Percentiles rank a stretch among this genome's conserved stretches.
phyloP scores from a whole-genome alignment of 2,888 invertebrate species.

The Coleophora deauratella region DNA sequence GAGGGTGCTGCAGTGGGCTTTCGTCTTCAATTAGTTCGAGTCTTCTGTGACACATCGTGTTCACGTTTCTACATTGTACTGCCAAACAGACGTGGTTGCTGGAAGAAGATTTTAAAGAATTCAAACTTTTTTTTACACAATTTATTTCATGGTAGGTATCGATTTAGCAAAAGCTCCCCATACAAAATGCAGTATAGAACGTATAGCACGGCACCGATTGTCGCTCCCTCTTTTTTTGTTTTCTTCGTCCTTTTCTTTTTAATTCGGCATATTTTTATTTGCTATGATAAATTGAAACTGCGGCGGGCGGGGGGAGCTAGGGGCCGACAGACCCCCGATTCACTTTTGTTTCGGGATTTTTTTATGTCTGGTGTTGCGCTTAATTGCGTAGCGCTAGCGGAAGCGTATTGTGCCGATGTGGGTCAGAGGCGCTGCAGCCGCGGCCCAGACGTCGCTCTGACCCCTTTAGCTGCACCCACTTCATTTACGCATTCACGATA shows the following conservation, averaged over 20 bases:
- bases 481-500: constrained; percentile 9
- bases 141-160: constrained; percentile 31
- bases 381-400: constrained; percentile 67
- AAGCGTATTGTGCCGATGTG: constrained; percentile 62
- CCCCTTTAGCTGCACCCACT: constrained; percentile 45
- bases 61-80: too few species aligned
- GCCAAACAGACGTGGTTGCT: too few species aligned
- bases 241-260: constrained; percentile 69
- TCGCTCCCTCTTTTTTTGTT: constrained; percentile 53
- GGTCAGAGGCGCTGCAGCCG: constrained; percentile 43
- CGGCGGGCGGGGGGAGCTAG: constrained; percentile 35
- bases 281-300: constrained; percentile 72
- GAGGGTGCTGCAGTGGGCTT: too few species aligned
- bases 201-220: constrained; percentile 43
- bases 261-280: constrained; percentile 72
- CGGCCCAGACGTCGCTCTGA: constrained; percentile 38
- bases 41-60: too few species aligned
- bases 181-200: constrained; percentile 52
- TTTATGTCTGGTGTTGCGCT: constrained; percentile 69
- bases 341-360: constrained; percentile 72
- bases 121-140: too few species aligned
- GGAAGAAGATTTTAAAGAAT: too few species aligned
- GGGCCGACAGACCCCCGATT: constrained; percentile 25
- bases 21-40: too few species aligned
- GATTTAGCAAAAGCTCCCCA: constrained; percentile 42